Evolutionary conservation across 2,797 vertebrate genomes (phyloP).

Genomic region (Crenichthys baileyi): DNA sequence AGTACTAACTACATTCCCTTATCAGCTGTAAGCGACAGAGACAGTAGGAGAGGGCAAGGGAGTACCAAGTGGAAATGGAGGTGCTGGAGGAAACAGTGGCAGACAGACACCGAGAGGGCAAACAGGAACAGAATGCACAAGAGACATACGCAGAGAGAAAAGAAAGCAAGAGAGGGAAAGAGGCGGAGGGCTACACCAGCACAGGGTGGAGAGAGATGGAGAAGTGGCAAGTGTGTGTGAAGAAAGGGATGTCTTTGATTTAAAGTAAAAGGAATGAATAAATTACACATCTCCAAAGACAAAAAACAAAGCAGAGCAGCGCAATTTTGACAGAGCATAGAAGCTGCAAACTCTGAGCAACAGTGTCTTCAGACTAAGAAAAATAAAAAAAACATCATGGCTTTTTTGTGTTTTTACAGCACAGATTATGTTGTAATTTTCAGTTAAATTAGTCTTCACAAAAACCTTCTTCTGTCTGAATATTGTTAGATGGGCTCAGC

Average conservation of each 20-base stretch:
- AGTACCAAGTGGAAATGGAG: constrained; percentile 46
- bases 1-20: constrained; percentile 59
- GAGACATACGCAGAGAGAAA: constrained; percentile 41
- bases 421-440: neutral
- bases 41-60: constrained; percentile 46
- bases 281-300: constrained; percentile 70
- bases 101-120: constrained; percentile 45
- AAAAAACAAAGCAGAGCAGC: constrained; percentile 61
- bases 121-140: constrained; percentile 52
- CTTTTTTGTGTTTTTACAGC: neutral
- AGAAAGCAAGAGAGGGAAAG: constrained; percentile 26
- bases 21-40: constrained; percentile 64
- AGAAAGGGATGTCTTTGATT: constrained; percentile 32
- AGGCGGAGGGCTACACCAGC: constrained; percentile 21
- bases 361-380: constrained; percentile 12
- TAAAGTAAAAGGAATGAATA: constrained; percentile 46
- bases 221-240: constrained; percentile 53
- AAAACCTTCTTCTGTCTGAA: neutral
- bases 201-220: constrained; percentile 41
- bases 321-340: constrained; percentile 58
- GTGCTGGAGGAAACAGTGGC: constrained; percentile 42
- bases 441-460: neutral
- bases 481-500: neutral
- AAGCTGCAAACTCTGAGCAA: constrained; percentile 24
- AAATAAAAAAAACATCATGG: neutral